Base-by-base conservation (phyloP, 2,113 vertebrate species). In the Parus major region DNA sequence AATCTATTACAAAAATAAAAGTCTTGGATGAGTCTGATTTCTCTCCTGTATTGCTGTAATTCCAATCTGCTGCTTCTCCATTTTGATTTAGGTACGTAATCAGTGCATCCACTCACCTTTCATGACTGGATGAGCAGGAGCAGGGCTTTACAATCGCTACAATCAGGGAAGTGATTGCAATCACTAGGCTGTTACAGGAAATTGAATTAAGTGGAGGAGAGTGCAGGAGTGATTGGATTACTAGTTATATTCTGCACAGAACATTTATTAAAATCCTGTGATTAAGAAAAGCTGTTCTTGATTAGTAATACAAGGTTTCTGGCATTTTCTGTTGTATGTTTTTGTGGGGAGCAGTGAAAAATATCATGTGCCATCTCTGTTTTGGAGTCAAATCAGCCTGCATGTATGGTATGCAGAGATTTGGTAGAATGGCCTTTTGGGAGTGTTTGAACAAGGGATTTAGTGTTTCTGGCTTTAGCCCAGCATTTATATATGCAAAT, bases 281-380 rank as follows among this genome's bases (percentile, higher is more conserved):
- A 90, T 91, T 77, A 90, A 69, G 50, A 69, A 93, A 94, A 95
- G 70, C 75, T 93, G 90, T 53, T 90, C 55, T 66, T 81, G 82
- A 90, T 95, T 92, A 90, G 68, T 77, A 80, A 73, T 76, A 36
- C 0, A 59, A 75, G 25, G 31, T 80, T 91, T 77, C 60, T 93
- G 79, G 82, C 68, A 49, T 63, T 73, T 87, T 91, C 70, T 93
- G 27, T 50, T 80, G 39, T n/a, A 76, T 17, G 4, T 90, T 88
- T 94, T 82, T 77, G 56, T 70, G 85, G 36, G 33, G 24, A 85
- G 33, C 17, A 70, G 35, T 60, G 88, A 53, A 81, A 86, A 93
- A 70, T 63, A 66, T 60, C 10, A n/a, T 63, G 55, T 81, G 35
- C 47, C 24, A 24, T 77, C 47, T 70, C 64, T 72, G 6, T 24